Percentiles rank a stretch among this genome's conserved stretches.
phyloP scores from a whole-genome alignment of 2,113 vertebrate species.

The Macroglossus sobrinus region DNA sequence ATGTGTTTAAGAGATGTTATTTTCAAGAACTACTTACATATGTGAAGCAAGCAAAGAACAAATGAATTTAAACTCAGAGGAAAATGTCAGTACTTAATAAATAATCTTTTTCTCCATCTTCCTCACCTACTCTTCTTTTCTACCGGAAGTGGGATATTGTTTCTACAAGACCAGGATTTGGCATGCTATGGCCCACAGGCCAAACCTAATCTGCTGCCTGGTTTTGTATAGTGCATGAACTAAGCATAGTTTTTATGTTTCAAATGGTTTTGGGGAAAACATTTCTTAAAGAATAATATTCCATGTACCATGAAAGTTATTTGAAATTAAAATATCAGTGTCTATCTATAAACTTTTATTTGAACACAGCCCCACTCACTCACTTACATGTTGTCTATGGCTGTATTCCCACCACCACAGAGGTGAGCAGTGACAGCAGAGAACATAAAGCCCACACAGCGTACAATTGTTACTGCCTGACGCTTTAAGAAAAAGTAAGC shows the following conservation, averaged over 20 bases:
- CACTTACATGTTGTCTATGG: background rate
- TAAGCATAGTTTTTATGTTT: background rate
- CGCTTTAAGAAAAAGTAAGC: background rate
- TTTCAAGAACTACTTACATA: background rate
- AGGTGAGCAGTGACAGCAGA: background rate
- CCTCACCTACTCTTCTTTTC: background rate
- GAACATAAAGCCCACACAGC: accelerated
- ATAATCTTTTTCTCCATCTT: background rate
- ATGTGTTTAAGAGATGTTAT: background rate
- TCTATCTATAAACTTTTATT: background rate
- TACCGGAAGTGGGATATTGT: background rate
- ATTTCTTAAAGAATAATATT: background rate
- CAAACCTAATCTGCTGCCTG: background rate
- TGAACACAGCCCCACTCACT: background rate
- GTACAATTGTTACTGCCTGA: background rate
- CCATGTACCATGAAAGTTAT: background rate
- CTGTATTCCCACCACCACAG: background rate
- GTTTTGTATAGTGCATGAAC: background rate
- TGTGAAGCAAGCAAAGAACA: background rate
- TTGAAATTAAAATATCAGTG: background rate
- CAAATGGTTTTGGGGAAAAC: background rate
- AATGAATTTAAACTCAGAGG: background rate
- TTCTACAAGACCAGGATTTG: background rate
- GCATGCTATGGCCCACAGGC: background rate
- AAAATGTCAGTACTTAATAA: background rate